phyloP scores from a whole-genome alignment of 2,888 invertebrate genomes.

The Erebia aethiops region DNA sequence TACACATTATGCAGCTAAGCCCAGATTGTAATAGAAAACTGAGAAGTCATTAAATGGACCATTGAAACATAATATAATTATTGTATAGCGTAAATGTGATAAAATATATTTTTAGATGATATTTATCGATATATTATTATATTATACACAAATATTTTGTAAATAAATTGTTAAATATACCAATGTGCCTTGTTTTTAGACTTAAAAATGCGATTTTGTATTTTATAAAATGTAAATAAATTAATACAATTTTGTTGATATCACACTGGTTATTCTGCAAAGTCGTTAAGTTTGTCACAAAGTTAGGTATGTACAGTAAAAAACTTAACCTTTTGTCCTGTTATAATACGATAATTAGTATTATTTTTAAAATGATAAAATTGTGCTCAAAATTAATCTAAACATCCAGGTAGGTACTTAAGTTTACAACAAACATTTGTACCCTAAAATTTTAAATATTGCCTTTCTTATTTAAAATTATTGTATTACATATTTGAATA shows the following conservation, averaged over 20 bases:
- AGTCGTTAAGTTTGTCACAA: constrained; percentile 40
- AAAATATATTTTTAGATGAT: constrained; percentile 74
- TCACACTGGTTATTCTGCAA: constrained; percentile 32
- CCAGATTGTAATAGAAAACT: constrained; percentile 2
- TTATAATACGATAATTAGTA: neutral
- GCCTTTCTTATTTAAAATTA: neutral
- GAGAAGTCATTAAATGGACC: constrained; percentile 53
- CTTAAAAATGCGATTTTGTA: constrained; percentile 29
- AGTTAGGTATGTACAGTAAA: constrained; percentile 13
- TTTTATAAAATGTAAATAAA: constrained; percentile 33
- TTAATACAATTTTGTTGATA: constrained; percentile 21
- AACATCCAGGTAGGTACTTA: constrained; percentile 20
- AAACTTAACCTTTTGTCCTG: neutral
- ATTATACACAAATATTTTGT: constrained; percentile 51
- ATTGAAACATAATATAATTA: constrained; percentile 50
- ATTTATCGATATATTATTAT: constrained; percentile 51
- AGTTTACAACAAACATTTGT: constrained; percentile 10
- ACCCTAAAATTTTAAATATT: neutral
- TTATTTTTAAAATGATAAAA: constrained; percentile 4
- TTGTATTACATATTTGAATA: neutral
- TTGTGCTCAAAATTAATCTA: constrained; percentile 23
- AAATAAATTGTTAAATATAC: constrained; percentile 49
- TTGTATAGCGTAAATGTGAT: constrained; percentile 64
- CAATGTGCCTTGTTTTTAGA: constrained; percentile 57
- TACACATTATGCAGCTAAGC: constrained; percentile 2